phyloP scores from a whole-genome alignment of 2,113 vertebrate species.

The Atractosteus spatula region DNA sequence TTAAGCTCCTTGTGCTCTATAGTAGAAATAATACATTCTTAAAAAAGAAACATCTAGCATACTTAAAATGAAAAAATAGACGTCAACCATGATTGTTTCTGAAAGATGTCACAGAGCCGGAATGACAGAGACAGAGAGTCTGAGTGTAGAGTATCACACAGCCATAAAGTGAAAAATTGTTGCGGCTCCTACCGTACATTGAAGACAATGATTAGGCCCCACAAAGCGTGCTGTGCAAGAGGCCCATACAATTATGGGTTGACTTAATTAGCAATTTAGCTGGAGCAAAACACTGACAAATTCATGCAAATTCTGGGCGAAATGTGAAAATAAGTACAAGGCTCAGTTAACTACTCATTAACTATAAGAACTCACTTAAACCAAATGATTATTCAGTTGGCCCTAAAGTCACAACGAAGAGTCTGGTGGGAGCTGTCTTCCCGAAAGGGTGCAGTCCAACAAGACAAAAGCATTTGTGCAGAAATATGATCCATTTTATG shows the following conservation, averaged over 20 bases:
- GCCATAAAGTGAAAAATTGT: neutral
- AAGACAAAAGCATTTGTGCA: neutral
- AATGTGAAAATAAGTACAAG: conserved; percentile 12
- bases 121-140: no score
- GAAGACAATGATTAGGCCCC: neutral
- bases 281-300: conserved; percentile 11
- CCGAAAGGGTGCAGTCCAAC: neutral
- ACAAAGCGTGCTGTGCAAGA: neutral
- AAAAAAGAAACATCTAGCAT: neutral
- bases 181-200: neutral
- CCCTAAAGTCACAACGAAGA: neutral
- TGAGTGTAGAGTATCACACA: neutral
- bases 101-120: neutral
- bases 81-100: conserved; percentile 4
- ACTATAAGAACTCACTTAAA: neutral
- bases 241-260: neutral
- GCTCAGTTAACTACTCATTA: conserved; percentile 15
- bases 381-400: conserved; percentile 1
- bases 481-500: conserved; percentile 5
- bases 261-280: conserved; percentile 12
- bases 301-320: conserved; percentile 2
- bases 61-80: neutral
- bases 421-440: neutral
- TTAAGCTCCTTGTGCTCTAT: no score
- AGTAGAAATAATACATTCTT: neutral